phyloP scores from a whole-genome alignment of 2,113 vertebrate genomes.

The Eurystomus gularis region DNA sequence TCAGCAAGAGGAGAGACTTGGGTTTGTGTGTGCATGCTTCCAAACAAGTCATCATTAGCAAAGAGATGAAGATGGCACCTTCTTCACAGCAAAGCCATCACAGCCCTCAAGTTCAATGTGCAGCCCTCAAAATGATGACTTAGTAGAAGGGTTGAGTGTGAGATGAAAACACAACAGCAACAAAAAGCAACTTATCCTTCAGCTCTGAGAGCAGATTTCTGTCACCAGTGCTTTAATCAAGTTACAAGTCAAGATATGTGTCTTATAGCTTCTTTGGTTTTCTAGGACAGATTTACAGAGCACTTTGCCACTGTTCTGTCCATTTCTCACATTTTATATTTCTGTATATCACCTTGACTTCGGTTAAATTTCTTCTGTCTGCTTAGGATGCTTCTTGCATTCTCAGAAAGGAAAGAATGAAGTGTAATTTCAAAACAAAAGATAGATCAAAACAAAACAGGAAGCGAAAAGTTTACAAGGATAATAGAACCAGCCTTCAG shows the following conservation, averaged over 20 bases:
- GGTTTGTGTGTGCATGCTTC: background rate
- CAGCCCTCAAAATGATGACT: background rate
- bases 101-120: rapidly evolving
- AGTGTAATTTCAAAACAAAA: background rate
- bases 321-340: background rate
- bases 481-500: background rate
- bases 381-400: background rate
- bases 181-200: background rate
- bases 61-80: background rate
- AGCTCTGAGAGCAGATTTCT: background rate
- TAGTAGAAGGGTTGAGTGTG: background rate
- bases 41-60: background rate
- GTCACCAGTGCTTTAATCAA: background rate
- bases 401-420: background rate
- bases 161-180: background rate
- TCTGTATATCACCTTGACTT: background rate
- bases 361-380: background rate
- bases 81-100: background rate
- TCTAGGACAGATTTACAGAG: background rate
- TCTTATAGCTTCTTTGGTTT: background rate
- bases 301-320: background rate
- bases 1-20: background rate
- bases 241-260: background rate
- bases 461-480: background rate
- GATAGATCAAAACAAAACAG: background rate